Evolutionary conservation across 1,140 invertebrate genomes (phyloP), one percentile per base, ranked within the genome.

Genomic region (Laupala kohalensis): DNA sequence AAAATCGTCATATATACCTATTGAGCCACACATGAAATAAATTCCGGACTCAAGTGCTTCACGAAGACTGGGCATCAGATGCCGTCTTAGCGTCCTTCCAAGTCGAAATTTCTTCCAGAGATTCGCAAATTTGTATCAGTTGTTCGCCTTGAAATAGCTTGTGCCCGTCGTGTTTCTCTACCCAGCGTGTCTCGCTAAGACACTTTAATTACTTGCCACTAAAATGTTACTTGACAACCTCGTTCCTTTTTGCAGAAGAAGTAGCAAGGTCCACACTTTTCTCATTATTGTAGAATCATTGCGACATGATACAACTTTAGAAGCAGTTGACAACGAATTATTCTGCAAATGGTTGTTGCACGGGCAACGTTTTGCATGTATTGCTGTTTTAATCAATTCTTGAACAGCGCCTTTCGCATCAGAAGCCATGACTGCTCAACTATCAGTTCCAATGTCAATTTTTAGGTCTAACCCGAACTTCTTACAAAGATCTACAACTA

Each of bases 291-390:
- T 74, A 19, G 74, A 69, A 26, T 74, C 29, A 73, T 77, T 78
- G 29, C 75, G 70, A 12, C 74, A 74, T 23, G 37, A 5, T 28
- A 28, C n/a, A 19, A 70, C 72, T n/a, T 73, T 76, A 13, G 69
- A 73, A 23, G 73, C 74, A 62, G 65, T 73, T 30, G 73, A 66
- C 15, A 78, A 63, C 19, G 73, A 77, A 64, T 75, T 72, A 70
- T 77, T 78, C 28, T 76, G 69, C 27, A 70, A 24, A 72, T 78
- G 75, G 71, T 76, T 76, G 37, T 64, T 72, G 69, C 77, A 78
- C n/a, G 75, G 30, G 15, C 15, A 15, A 37, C 72, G 67, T 65
- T 72, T 66, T 28, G 76, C 77, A 70, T 76, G 72, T 28, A 69
- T 73, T 9, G 71, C 75, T 64, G 67, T 67, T 67, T 74, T 75